Conservation (phyloP, 2,797 vertebrate genomes). For the Hemibagrus guttatus region DNA sequence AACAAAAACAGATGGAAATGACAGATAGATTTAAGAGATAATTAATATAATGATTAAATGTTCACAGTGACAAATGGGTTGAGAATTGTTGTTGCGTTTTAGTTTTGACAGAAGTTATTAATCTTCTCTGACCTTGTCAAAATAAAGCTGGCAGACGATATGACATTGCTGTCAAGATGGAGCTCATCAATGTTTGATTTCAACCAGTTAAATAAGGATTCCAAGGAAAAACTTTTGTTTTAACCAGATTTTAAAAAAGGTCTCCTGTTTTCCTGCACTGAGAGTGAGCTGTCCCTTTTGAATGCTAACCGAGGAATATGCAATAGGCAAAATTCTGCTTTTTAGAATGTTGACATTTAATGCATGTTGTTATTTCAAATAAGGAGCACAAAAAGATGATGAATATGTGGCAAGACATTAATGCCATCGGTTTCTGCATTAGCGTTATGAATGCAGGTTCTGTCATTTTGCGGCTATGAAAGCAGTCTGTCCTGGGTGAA, state of each 20-base stretch:
- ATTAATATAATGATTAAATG: neutral
- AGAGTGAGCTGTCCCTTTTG: conserved; percentile 48
- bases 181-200: neutral
- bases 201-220: neutral
- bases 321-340: conserved; percentile 30
- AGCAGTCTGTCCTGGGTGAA: conserved; percentile 50
- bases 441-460: conserved; percentile 51
- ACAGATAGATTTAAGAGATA: neutral
- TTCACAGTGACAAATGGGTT: neutral
- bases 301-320: conserved; percentile 52
- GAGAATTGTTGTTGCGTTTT: neutral
- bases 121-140: conserved; percentile 38
- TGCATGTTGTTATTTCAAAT: conserved; percentile 22
- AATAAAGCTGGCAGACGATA: conserved; percentile 25
- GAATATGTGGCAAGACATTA: conserved; percentile 37
- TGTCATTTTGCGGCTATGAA: conserved; percentile 49
- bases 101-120: conserved; percentile 12
- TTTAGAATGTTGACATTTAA: conserved; percentile 53
- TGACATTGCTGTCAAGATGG: conserved; percentile 29
- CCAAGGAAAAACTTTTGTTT: conserved; percentile 10
- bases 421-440: conserved; percentile 52
- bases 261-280: neutral
- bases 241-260: neutral
- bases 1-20: neutral
- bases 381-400: conserved; percentile 26